A percentile compares a stretch with the other conserved stretches of the same genome.
phyloP scores from a whole-genome alignment of 2,888 invertebrate species.

The Philonicus albiceps region DNA sequence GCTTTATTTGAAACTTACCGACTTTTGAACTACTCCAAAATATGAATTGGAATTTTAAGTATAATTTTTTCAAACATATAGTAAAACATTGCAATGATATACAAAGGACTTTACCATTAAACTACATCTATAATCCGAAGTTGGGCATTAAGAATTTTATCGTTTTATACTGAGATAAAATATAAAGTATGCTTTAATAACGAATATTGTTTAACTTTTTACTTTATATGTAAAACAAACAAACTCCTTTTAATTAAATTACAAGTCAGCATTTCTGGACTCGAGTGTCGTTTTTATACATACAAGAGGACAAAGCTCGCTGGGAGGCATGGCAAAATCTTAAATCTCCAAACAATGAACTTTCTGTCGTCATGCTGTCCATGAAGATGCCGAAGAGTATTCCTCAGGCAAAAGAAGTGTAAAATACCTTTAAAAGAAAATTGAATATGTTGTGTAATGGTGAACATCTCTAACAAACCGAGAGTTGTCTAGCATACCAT shows the following conservation, averaged over 20 bases:
- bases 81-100: too few species aligned
- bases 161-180: neutral
- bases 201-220: neutral
- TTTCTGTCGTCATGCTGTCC: constrained; percentile 14
- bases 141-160: neutral
- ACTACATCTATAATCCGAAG: neutral
- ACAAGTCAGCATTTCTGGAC: neutral
- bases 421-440: constrained; percentile 12
- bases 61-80: too few species aligned
- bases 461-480: neutral
- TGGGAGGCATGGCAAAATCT: neutral
- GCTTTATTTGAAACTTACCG: too few species aligned
- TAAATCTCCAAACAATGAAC: constrained; percentile 10
- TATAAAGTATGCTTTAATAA: neutral
- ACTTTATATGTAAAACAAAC: neutral
- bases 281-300: neutral
- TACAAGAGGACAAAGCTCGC: neutral
- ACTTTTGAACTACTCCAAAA: too few species aligned
- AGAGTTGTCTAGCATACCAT: neutral
- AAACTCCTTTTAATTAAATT: neutral
- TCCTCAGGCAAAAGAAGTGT: constrained; percentile 18
- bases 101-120: too few species aligned
- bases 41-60: too few species aligned
- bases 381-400: constrained; percentile 16
- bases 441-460: neutral